Conservation (phyloP, 2,888 invertebrate genomes). For the Lamellibrachia columna region DNA sequence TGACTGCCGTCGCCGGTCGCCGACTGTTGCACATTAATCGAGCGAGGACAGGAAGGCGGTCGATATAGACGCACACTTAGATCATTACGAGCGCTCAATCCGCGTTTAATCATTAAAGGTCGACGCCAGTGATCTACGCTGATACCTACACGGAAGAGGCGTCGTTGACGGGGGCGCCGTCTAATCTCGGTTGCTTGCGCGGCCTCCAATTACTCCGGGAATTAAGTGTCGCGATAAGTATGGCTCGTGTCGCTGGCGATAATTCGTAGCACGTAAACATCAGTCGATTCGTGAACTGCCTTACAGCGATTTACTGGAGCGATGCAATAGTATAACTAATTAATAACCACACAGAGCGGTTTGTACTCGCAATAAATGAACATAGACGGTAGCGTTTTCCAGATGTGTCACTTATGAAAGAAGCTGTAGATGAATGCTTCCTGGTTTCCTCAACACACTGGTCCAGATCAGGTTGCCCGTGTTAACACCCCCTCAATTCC, state of each 20-base stretch:
- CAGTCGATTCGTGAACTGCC: not conserved
- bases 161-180: not conserved
- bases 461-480: too few relatives aligned
- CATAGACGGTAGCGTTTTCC: not conserved
- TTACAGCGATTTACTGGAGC: not conserved
- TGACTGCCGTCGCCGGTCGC: not conserved
- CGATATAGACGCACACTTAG: not conserved
- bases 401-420: not conserved
- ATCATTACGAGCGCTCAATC: conserved; percentile 4
- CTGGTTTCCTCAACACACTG: too few relatives aligned
- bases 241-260: not conserved
- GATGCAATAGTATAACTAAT: not conserved
- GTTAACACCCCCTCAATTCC: not conserved
- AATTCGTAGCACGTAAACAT: not conserved
- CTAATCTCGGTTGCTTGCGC: not conserved
- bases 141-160: not conserved
- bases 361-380: too few relatives aligned
- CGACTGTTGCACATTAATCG: not conserved
- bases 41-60: not conserved
- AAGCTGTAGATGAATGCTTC: not conserved
- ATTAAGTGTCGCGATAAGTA: not conserved
- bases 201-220: not conserved
- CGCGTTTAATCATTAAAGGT: conserved; percentile 10
- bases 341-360: not conserved
- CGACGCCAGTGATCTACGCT: not conserved